Conservation (phyloP, 2,888 invertebrate species). For the Amiota mariae region DNA sequence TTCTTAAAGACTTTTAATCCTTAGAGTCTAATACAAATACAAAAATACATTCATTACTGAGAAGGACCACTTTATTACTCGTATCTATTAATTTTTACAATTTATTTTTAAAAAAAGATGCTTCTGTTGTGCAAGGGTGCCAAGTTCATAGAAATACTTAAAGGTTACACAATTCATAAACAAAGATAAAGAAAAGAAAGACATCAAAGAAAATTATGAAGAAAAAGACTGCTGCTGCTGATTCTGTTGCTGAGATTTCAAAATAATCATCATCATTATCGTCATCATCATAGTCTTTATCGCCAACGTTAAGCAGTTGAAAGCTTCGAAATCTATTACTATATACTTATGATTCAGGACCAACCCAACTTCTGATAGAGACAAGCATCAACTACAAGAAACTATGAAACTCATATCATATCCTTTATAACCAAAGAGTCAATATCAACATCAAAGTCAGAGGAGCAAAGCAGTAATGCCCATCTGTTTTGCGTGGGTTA, state of each 20-base stretch:
- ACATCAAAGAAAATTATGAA: background rate
- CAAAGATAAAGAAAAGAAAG: background rate
- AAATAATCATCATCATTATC: background rate
- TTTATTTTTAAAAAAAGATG: no score
- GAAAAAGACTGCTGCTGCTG: background rate
- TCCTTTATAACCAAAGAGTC: no score
- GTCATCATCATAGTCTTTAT: no score
- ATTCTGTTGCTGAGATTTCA: background rate
- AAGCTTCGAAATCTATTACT: conserved; percentile 17
- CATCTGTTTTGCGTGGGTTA: background rate
- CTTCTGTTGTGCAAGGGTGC: background rate
- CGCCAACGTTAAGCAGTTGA: background rate
- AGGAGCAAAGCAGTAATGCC: background rate
- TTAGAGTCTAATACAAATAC: no score
- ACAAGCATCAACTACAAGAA: background rate
- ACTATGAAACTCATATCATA: background rate
- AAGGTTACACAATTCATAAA: background rate
- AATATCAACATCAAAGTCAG: no score
- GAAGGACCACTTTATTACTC: no score
- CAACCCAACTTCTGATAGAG: background rate
- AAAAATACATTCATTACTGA: no score
- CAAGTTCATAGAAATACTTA: conserved; percentile 24
- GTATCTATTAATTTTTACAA: no score
- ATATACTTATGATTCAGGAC: conserved; percentile 11
- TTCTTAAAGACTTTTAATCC: no score